Percentiles rank a stretch among this genome's conserved stretches.
Evolutionary conservation across 2,888 invertebrate genomes (phyloP).

Genomic region (Hypomecis punctinalis): DNA sequence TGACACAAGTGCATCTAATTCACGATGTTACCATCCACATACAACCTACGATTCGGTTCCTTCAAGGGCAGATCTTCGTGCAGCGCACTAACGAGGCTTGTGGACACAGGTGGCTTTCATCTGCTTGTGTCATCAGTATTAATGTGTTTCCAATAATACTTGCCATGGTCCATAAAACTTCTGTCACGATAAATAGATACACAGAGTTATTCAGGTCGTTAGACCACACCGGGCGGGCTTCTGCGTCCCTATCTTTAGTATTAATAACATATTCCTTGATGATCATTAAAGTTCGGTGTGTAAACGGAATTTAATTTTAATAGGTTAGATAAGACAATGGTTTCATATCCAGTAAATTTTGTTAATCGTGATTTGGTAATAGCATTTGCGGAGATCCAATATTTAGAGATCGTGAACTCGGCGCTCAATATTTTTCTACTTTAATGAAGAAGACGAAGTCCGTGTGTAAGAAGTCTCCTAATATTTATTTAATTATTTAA

Average conservation of each 20-base stretch:
- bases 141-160: constrained; percentile 79
- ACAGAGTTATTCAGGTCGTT: constrained; percentile 61
- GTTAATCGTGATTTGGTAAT: not conserved
- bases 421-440: no score
- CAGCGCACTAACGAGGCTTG: constrained; percentile 71
- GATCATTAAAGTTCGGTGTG: constrained; percentile 23
- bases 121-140: constrained; percentile 82
- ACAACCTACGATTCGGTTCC: constrained; percentile 54
- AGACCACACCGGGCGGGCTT: constrained; percentile 74
- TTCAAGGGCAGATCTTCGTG: constrained; percentile 79
- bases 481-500: no score
- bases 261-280: constrained; percentile 20
- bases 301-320: not conserved
- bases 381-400: not conserved
- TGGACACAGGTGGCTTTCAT: constrained; percentile 82
- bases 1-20: constrained; percentile 64
- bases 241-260: constrained; percentile 25
- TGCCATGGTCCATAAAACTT: constrained; percentile 76
- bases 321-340: not conserved
- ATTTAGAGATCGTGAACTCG: no score
- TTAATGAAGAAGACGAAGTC: no score
- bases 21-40: constrained; percentile 47
- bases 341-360: not conserved
- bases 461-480: no score
- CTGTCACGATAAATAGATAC: constrained; percentile 69